Base-by-base conservation (phyloP, 2,888 invertebrate species). In the Chrysodeixis includens region DNA sequence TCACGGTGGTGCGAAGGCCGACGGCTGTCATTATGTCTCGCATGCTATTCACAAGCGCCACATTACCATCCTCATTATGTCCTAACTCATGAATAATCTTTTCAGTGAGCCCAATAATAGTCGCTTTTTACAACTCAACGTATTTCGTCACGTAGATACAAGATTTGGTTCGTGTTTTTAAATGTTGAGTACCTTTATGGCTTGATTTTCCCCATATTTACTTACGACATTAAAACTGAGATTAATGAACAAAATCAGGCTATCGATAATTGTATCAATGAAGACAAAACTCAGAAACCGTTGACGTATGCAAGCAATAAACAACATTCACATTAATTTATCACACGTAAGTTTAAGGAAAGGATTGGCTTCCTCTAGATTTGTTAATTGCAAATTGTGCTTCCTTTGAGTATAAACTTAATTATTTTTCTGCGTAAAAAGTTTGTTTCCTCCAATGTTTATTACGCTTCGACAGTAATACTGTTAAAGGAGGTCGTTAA, bases 61-160 rank as follows among this genome's bases (percentile, higher is more conserved):
- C 90, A 93, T 94, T 93, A 90, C 89, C 93, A 93, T 94, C 86
- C 84, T 86, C 88, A 90, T 92, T 91, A 91, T 90, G 77, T 78
- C 80, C 84, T 86, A 85, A 72, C 84, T 87, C 86, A 93, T 93
- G 92, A 92, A 93, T 92, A 92, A 90, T 91, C 87, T 85, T 92
- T 88, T 87, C 74, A 82, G 62, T 58, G 57, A 78, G 78, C 78
- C 79, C 78, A 84, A 83, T 82, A 85, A 81, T 71, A 81, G 81
- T 78, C 76, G 60, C 66, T 85, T 84, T 82, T 80, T 75, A 78
- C 76, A 75, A 78, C 68, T 46, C 61, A 76, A 78, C 61, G 62
- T 71, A 82, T 81, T 79, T 74, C 79, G 70, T 81, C 81, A 81
- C 68, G 52, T 77, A 71, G 56, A 74, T 71, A 69, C 66, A 73